Evolutionary conservation across 2,888 invertebrate species (phyloP).

Genomic region (Orthosia incerta): DNA sequence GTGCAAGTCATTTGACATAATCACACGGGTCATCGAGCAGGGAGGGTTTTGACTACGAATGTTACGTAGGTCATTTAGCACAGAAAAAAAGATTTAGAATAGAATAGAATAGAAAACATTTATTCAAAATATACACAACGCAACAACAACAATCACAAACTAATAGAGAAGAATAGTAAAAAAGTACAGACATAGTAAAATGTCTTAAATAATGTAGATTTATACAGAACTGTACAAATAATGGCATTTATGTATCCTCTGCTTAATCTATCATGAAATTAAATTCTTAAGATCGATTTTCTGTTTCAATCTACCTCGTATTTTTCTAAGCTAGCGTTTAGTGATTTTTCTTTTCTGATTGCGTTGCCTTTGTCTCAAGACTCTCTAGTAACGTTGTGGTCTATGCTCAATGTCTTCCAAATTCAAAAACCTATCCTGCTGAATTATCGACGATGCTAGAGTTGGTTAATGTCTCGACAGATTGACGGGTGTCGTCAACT

Average conservation of each 20-base stretch:
- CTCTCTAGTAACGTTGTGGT: background rate
- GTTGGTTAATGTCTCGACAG: slow-evolving; percentile 19
- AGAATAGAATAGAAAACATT: too few relatives aligned
- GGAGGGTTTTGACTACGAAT: background rate
- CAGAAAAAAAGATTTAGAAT: background rate
- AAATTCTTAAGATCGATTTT: slow-evolving; percentile 13
- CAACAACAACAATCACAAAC: too few relatives aligned
- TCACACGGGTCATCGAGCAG: background rate
- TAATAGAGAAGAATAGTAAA: too few relatives aligned
- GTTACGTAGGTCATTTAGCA: background rate
- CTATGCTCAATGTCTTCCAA: background rate
- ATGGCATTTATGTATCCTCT: background rate
- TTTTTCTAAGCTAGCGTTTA: slow-evolving; percentile 2
- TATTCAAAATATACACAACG: too few relatives aligned
- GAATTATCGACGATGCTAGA: slow-evolving; percentile 27
- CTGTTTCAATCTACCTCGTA: background rate
- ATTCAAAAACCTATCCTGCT: slow-evolving; percentile 12
- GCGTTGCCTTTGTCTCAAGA: background rate
- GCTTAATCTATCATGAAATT: slow-evolving; percentile 6
- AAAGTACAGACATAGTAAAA: too few relatives aligned
- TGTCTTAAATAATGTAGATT: background rate
- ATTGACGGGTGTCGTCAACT: slow-evolving; percentile 42
- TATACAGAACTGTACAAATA: background rate
- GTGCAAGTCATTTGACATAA: slow-evolving; percentile 17
- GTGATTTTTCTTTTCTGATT: background rate